These are phyloP conservation scores for Zaprionus nigranus DNA, from an alignment of 1,140 invertebrate species.

Conservation along the genomic window DNA sequence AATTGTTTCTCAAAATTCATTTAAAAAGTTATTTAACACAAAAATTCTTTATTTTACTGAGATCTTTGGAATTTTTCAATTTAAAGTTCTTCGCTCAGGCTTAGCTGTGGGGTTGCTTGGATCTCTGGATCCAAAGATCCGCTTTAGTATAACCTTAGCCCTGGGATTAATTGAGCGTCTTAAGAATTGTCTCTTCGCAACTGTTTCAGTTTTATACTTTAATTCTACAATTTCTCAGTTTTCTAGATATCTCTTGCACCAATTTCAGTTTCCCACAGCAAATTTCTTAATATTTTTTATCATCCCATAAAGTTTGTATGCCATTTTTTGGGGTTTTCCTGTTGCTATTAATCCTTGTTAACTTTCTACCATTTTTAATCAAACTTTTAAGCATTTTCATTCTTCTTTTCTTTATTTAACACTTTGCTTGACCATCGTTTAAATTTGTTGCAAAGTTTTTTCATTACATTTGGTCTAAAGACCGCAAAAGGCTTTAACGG, in stretches of 20 bases:
- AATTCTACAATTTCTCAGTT: background rate
- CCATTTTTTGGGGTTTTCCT: background rate
- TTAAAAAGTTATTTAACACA: too few species aligned
- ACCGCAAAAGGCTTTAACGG: slow-evolving; percentile 50
- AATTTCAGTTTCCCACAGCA: background rate
- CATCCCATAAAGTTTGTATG: background rate
- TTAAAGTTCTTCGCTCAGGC: too few species aligned
- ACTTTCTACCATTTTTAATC: background rate
- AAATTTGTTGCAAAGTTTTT: slow-evolving; percentile 61
- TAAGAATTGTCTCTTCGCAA: background rate
- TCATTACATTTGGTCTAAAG: slow-evolving; percentile 58
- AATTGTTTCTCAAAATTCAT: too few species aligned
- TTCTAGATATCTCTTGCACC: background rate
- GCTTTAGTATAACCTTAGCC: too few species aligned
- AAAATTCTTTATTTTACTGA: too few species aligned
- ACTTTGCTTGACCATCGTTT: slow-evolving; percentile 23
- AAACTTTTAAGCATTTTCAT: background rate
- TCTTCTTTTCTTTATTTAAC: background rate
- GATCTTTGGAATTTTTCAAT: too few species aligned
- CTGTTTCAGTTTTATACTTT: background rate
- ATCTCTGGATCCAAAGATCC: too few species aligned
- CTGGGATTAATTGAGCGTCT: background rate
- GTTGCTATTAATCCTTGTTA: background rate
- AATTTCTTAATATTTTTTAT: background rate
- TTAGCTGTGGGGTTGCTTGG: too few species aligned